Evolutionary conservation across 2,797 vertebrate species (phyloP), one percentile per base, ranked within the genome.

Genomic region (Periophthalmus magnuspinnatus): DNA sequence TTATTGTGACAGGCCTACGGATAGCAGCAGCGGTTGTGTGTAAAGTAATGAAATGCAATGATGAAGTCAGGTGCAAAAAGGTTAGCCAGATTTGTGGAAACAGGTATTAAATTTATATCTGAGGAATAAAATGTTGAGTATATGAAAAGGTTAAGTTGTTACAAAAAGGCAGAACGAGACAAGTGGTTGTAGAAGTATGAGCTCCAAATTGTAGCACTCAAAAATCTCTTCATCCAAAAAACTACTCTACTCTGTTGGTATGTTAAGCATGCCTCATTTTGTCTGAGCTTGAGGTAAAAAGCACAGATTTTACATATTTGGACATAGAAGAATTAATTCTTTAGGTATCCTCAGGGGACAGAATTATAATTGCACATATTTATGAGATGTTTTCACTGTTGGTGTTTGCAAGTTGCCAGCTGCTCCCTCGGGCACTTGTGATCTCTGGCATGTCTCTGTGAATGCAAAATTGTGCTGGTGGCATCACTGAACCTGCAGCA

Each of bases 61-160:
- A 79, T 76, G 65, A 75, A 83, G 68, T 77, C 69, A 71, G 76
- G 76, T 74, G 68, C 74, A 76, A 69, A 82, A 75, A 77, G 67
- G 70, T 68, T 69, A 74, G 72, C 50, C 2, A 38, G 28, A 69
- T 60, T 63, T 7, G 5, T 55, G 69, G 57, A 66, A 61, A 73
- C 58, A 63, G 28, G 78, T 57, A 61, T 75, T 70, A 60, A 32
- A 33, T 72, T 79, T 64, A 36, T 70, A 70, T 78, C 45, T 79
- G 63, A 45, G 56, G 55, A 63, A 71, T 67, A 71, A 76, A 71
- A 33, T 70, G 69, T 45, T 47, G 52, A 59, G 50, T n/a, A 47
- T 36, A 76, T 8, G 6, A 77, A 74, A 68, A 68, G 58, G 65
- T 75, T 24, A 63, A 68, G 58, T 59, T 67, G 45, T 34, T 19